These are phyloP conservation scores for Drepana arcuata DNA, from an alignment of 1,140 invertebrate genomes.

Conservation along the genomic window DNA sequence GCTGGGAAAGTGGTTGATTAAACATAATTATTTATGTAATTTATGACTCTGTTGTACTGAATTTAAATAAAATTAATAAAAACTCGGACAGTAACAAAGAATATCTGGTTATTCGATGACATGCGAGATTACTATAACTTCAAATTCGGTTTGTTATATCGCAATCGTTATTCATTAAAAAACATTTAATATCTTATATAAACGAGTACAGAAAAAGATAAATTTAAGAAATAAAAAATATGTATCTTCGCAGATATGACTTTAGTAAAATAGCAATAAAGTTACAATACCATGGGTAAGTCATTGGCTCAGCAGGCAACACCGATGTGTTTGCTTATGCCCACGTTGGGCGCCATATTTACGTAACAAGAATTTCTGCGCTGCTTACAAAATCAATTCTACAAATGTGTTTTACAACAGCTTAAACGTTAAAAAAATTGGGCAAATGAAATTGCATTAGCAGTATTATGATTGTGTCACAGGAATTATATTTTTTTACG, in stretches of 20 bases:
- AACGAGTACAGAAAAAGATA: no score
- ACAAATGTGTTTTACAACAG: constrained; percentile 1
- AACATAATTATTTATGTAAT: no score
- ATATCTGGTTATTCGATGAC: no score
- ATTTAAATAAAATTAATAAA: no score
- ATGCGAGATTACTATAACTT: no score
- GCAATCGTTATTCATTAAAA: no score
- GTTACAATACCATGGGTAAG: no score
- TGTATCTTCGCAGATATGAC: constrained; percentile 1
- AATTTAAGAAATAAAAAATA: no score
- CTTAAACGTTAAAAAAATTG: background rate
- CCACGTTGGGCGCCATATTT: constrained; percentile 12
- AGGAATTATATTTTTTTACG: background rate
- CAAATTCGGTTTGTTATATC: no score
- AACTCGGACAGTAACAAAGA: no score
- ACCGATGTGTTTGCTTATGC: constrained; percentile 12
- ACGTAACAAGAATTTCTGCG: constrained; percentile 12
- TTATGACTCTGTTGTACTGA: no score
- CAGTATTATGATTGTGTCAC: background rate
- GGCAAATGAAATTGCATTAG: background rate
- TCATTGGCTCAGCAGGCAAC: constrained; percentile 9
- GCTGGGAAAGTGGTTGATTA: constrained; percentile 24
- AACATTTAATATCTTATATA: no score
- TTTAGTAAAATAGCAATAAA: constrained; percentile 5
- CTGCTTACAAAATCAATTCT: constrained; percentile 1